Evolutionary conservation across 2,797 vertebrate species (phyloP).

Genomic region (Hypotaenidia philippensis): DNA sequence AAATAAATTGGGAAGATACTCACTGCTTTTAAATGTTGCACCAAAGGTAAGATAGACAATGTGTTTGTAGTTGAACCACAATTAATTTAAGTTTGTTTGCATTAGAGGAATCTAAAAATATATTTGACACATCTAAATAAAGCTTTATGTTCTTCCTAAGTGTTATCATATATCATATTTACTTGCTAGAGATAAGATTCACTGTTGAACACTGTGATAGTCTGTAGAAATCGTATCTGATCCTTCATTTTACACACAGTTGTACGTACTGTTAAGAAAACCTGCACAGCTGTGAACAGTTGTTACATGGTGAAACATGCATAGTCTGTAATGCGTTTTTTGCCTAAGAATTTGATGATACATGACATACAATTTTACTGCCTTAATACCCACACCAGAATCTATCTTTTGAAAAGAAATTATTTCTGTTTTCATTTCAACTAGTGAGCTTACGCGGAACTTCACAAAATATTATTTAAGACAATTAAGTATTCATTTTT

Average conservation of each 20-base stretch:
- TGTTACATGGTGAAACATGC: not conserved
- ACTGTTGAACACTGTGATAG: not conserved
- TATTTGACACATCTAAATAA: not conserved
- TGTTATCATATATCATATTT: not conserved
- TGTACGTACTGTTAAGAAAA: not conserved
- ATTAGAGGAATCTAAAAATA: not conserved
- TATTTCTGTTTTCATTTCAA: not conserved
- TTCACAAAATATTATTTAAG: not conserved
- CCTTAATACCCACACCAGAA: not conserved
- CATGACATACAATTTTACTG: not conserved
- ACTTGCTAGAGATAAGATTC: not conserved
- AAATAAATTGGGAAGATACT: not conserved
- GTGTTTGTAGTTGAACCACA: not conserved
- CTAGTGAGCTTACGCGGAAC: not conserved
- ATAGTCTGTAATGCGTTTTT: not conserved
- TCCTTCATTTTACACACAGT: accelerated
- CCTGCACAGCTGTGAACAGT: not conserved
- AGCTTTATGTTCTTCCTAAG: not conserved
- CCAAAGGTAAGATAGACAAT: not conserved
- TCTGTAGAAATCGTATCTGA: not conserved
- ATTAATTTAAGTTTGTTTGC: not conserved
- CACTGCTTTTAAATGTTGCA: not conserved
- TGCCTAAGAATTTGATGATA: not conserved
- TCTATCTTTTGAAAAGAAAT: not conserved
- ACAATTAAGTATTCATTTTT: not conserved